Conservation (phyloP, 2,113 vertebrate genomes). For the Semnopithecus entellus region DNA sequence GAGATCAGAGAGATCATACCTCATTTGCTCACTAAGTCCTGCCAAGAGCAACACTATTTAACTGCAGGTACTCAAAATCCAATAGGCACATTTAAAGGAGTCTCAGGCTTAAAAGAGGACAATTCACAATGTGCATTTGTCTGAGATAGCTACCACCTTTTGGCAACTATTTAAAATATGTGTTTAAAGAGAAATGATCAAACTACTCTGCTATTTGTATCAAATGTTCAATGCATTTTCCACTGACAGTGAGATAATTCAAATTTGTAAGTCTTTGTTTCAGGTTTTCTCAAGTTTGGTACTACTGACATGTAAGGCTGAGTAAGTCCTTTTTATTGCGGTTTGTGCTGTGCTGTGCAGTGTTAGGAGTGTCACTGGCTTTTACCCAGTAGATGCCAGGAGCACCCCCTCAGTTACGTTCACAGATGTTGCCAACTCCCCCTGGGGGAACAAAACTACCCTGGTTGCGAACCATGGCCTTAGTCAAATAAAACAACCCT, state of each 20-base stretch:
- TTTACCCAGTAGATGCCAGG: neutral
- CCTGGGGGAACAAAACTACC: neutral
- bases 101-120: slow-evolving; percentile 80
- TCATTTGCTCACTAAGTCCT: slow-evolving; percentile 86
- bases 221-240: slow-evolving; percentile 4
- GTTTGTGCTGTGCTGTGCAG: neutral
- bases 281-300: neutral
- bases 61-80: slow-evolving; percentile 89
- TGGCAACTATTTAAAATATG: slow-evolving; percentile 74
- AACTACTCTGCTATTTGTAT: slow-evolving; percentile 12
- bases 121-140: slow-evolving; percentile 83
- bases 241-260: neutral
- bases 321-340: neutral
- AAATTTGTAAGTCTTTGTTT: neutral
- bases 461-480: neutral
- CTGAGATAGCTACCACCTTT: slow-evolving; percentile 78
- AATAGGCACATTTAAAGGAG: slow-evolving; percentile 83
- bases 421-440: neutral
- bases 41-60: slow-evolving; percentile 90
- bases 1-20: slow-evolving; percentile 88
- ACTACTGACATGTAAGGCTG: neutral
- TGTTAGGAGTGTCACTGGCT: neutral
- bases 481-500: neutral
- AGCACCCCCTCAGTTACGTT: neutral
- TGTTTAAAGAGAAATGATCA: slow-evolving; percentile 55